Conservation (phyloP, 2,888 invertebrate genomes). For the Nephrocerus scutellatus region DNA sequence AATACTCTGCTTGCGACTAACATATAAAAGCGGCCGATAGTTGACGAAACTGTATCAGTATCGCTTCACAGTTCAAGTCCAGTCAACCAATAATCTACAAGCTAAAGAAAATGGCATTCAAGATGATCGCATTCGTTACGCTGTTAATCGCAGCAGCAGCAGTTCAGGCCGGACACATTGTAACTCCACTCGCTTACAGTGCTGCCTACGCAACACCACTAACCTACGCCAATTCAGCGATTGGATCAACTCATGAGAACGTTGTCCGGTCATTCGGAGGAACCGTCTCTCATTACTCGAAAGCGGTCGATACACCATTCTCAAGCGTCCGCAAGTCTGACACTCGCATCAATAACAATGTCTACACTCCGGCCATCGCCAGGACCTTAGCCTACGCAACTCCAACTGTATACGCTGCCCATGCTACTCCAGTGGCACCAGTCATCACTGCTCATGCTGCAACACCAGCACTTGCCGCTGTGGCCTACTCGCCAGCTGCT, state of each 20-base stretch:
- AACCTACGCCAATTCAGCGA: no score
- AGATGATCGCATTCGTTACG: no score
- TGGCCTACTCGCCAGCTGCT: constrained; percentile 49
- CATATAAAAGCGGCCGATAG: no score
- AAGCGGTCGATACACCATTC: constrained; percentile 55
- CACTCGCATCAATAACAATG: constrained; percentile 50
- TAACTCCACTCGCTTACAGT: no score
- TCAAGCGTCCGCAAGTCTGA: constrained; percentile 54
- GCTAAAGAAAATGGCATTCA: no score
- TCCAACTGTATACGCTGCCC: constrained; percentile 28
- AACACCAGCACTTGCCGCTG: constrained; percentile 36
- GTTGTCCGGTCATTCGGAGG: constrained; percentile 53
- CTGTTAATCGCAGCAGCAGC: no score
- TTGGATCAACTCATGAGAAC: constrained; percentile 53
- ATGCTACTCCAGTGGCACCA: constrained; percentile 29
- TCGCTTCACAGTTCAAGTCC: no score
- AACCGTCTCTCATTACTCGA: constrained; percentile 54
- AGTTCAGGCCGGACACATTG: no score
- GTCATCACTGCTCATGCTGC: constrained; percentile 16
- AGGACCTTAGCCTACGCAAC: constrained; percentile 32
- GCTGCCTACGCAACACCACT: no score
- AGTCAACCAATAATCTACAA: no score
- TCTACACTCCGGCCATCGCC: constrained; percentile 22
- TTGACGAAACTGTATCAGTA: no score
- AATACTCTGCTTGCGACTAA: no score